Evolutionary conservation across 2,113 vertebrate genomes (phyloP), one percentile per base, ranked within the genome.

Genomic region (Phyllopteryx taeniolatus): DNA sequence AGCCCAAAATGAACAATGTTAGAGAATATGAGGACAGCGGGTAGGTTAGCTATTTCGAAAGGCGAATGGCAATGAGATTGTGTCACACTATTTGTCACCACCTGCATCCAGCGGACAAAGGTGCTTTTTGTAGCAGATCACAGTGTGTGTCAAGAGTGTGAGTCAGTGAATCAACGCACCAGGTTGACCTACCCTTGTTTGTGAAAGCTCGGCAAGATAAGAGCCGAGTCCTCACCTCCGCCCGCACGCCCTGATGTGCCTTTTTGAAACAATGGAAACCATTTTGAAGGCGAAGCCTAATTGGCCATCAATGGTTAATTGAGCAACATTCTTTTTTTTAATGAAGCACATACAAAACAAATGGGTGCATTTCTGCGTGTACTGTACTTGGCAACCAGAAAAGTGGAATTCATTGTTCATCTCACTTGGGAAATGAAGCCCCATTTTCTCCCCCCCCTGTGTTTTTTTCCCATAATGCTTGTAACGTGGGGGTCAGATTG

Each of bases 161-260:
- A 88, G 71, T 89, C 83, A 89, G 62, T 77, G 78, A 49, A 73
- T 78, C 0, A n/a, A 47, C 44, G 72, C 79, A 63, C 43, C 61
- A 1, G 11, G 31, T 11, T n/a, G 77, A 72, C 76, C 74, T 71
- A 71, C 85, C 83, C 57, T 77, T 89, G 82, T 89, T 89, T 85
- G 80, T 72, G 35, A 56, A 80, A 74, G 73, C 51, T 31, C 17
- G 42, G 3, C 67, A 63, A 72, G 15, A 61, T 61, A 20, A 63
- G 17, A 42, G 19, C 14, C 0, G 35, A 62, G 46, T 68, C 75
- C 74, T 67, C 65, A 59, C 70, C 66, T 22, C 39, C 14, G 13
- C 59, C 43, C 60, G 35, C n/a, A 8, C 35, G 14, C 33, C 49
- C 12, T 8, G 33, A 20, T 31, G 10, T 2, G 20, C 46, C 43